Conservation (phyloP, 92 coral and sea anemone genomes). For the Phenganax stokvisi region DNA sequence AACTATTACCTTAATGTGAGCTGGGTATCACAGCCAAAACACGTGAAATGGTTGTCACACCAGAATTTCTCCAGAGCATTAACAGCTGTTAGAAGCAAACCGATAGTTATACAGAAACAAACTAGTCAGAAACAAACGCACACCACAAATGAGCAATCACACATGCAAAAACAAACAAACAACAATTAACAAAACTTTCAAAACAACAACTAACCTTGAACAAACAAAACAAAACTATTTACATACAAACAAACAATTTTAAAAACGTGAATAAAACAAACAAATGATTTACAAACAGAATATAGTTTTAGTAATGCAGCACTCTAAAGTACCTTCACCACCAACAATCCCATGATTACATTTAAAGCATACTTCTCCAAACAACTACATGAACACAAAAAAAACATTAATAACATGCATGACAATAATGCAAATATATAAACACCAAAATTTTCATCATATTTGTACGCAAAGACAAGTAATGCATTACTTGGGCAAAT, state of each 20-base stretch:
- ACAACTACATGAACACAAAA: slow-evolving; percentile 51
- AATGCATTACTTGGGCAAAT: not conserved
- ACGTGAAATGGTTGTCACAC: slow-evolving; percentile 95
- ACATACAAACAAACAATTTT: too few species aligned
- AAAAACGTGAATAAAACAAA: too few species aligned
- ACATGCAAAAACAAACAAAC: not conserved
- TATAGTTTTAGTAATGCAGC: not conserved
- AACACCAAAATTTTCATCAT: not conserved
- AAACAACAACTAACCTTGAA: not conserved
- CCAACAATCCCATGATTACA: slow-evolving; percentile 96
- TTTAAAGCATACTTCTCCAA: slow-evolving; percentile 97
- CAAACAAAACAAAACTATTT: not conserved
- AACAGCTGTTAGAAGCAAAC: slow-evolving; percentile 61
- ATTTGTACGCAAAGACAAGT: not conserved
- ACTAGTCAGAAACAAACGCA: not conserved
- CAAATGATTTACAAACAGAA: too few species aligned
- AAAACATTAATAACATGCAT: not conserved
- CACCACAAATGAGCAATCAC: not conserved
- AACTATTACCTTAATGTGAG: slow-evolving; percentile 74
- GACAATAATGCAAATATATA: not conserved
- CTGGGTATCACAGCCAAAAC: slow-evolving; percentile 84
- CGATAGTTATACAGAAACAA: not conserved
- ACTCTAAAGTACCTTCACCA: slow-evolving; percentile 57
- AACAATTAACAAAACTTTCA: not conserved
- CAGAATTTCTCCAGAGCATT: slow-evolving; percentile 96